These are phyloP conservation scores for Ceratoteleas bidentatus DNA, from an alignment of 1,140 invertebrate genomes.

Conservation along the genomic window DNA sequence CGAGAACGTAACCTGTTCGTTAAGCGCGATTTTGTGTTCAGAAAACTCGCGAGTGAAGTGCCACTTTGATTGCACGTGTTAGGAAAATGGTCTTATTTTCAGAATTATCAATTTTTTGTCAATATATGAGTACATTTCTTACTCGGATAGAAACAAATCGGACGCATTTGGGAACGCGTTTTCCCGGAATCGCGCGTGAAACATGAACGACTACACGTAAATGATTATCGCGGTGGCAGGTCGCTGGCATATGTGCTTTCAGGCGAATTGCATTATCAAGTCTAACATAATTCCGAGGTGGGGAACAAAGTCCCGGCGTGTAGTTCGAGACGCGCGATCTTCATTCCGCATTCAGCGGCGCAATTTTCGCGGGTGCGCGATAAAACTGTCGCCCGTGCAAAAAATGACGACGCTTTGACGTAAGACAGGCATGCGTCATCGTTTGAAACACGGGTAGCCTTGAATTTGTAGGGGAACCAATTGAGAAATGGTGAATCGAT, in stretches of 20 bases:
- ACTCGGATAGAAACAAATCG: too few relatives aligned
- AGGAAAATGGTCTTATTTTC: too few relatives aligned
- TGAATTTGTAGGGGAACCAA: constrained; percentile 13
- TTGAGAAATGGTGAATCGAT: background rate
- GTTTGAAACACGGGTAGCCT: constrained; percentile 1
- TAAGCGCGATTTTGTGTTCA: too few relatives aligned
- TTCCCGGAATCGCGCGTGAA: constrained; percentile 30
- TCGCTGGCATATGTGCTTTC: constrained; percentile 62
- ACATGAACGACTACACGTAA: constrained; percentile 24
- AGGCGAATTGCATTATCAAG: constrained; percentile 74
- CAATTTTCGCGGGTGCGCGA: constrained; percentile 26
- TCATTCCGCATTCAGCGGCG: constrained; percentile 43
- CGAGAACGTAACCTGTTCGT: too few relatives aligned
- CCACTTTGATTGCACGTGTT: too few relatives aligned
- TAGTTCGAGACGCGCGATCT: constrained; percentile 40
- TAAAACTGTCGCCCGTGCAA: constrained; percentile 7
- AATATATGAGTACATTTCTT: too few relatives aligned
- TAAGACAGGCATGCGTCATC: constrained; percentile 24
- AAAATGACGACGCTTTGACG: constrained; percentile 30
- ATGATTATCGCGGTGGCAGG: constrained; percentile 33
- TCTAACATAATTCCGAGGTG: constrained; percentile 68
- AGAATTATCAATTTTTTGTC: too few relatives aligned
- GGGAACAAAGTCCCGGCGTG: constrained; percentile 44
- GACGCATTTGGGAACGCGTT: too few relatives aligned
- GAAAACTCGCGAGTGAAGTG: too few relatives aligned